Evolutionary conservation across 2,797 vertebrate genomes (phyloP).

Genomic region (Ctenochaetus hawaiiensis): DNA sequence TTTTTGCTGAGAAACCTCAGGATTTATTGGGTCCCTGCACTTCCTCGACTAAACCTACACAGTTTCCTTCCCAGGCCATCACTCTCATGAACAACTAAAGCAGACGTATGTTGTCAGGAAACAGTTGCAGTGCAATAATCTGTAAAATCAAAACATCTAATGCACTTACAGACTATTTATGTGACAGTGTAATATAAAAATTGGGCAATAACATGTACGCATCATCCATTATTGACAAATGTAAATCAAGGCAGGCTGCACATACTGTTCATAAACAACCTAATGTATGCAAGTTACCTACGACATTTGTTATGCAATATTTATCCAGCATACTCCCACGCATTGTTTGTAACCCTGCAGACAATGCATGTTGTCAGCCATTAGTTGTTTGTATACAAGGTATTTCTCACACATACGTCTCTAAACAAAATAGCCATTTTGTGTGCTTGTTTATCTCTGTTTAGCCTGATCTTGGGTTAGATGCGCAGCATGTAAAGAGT

Average conservation of each 20-base stretch:
- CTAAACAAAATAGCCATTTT: constrained; percentile 1
- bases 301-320: constrained; percentile 22
- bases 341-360: constrained; percentile 24
- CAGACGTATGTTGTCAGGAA: neutral
- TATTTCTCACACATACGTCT: neutral
- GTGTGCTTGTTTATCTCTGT: neutral
- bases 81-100: constrained; percentile 1
- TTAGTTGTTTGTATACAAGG: constrained; percentile 14
- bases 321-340: constrained; percentile 31
- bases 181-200: neutral
- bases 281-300: constrained; percentile 18
- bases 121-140: neutral
- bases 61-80: neutral
- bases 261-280: constrained; percentile 1
- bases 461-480: neutral
- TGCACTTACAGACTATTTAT: constrained; percentile 2
- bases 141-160: neutral
- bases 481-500: neutral
- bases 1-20: neutral
- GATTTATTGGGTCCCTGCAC: neutral
- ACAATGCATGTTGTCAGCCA: neutral
- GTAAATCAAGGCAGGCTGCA: neutral
- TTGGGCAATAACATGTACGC: neutral
- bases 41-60: neutral
- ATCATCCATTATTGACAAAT: constrained; percentile 9